Percentiles rank a stretch among this genome's conserved stretches.
Evolutionary conservation across 2,797 vertebrate species (phyloP).

Genomic region (Darevskia mixta): DNA sequence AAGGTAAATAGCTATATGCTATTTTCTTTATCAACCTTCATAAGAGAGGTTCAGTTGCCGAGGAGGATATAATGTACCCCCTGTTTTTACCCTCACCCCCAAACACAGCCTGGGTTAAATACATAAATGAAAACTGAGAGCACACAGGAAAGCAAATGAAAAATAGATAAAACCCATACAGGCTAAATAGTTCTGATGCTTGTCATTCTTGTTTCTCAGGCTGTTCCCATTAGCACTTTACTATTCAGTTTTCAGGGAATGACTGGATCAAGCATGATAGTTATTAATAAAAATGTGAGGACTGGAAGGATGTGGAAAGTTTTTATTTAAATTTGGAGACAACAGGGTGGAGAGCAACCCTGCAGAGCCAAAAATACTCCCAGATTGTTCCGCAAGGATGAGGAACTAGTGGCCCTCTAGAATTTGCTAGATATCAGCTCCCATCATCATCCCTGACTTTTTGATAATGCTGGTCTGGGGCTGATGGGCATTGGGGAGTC

Average conservation of each 20-base stretch:
- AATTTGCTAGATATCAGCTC: background rate
- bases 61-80: conserved; percentile 38
- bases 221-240: conserved; percentile 53
- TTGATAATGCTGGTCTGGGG: background rate
- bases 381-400: background rate
- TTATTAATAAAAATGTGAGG: conserved; percentile 27
- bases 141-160: conserved; percentile 60
- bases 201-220: conserved; percentile 45
- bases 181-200: conserved; percentile 45
- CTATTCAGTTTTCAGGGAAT: conserved; percentile 21
- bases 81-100: conserved; percentile 29
- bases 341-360: background rate
- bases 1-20: conserved; percentile 59
- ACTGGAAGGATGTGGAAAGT: background rate
- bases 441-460: no score
- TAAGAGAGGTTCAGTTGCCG: conserved; percentile 55
- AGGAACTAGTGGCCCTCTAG: background rate
- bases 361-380: fast-evolving
- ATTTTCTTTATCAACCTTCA: conserved; percentile 55
- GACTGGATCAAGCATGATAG: background rate
- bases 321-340: background rate
- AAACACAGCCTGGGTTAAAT: conserved; percentile 31
- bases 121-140: conserved; percentile 50
- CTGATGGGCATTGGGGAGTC: background rate
- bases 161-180: conserved; percentile 61